phyloP scores from a whole-genome alignment of 2,797 vertebrate genomes.

The Mallotus villosus region DNA sequence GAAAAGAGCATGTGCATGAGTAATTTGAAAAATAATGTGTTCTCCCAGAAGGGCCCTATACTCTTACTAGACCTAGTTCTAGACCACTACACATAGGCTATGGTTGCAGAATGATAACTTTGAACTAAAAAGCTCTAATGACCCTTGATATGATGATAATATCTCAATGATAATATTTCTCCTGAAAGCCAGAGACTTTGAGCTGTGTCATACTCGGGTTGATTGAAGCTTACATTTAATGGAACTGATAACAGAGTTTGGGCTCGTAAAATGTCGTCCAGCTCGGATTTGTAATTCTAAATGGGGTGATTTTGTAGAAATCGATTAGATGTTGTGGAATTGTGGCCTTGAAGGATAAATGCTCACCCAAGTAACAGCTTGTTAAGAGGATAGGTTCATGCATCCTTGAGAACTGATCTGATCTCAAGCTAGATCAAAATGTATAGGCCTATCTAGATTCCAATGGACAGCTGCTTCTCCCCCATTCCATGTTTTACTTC shows the following conservation, averaged over 20 bases:
- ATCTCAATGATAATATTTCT: not conserved
- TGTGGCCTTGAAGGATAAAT: conserved; percentile 64
- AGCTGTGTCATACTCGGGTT: conserved; percentile 26
- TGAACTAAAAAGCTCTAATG: not conserved
- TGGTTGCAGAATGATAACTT: not conserved
- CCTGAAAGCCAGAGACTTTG: not conserved
- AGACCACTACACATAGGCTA: not conserved
- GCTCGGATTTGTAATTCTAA: conserved; percentile 53
- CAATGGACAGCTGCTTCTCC: too few relatives aligned
- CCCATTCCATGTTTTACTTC: too few relatives aligned
- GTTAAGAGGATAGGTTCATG: conserved; percentile 62
- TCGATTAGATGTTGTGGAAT: conserved; percentile 42
- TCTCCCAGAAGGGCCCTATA: conserved; percentile 25
- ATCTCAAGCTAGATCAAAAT: too few relatives aligned
- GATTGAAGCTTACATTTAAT: conserved; percentile 42
- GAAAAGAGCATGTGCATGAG: conserved; percentile 41
- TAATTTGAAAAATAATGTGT: conserved; percentile 51
- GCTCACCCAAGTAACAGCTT: conserved; percentile 69
- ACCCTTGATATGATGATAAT: not conserved
- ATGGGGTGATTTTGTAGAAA: conserved; percentile 44
- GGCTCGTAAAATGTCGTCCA: conserved; percentile 1
- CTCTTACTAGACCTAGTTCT: conserved; percentile 23
- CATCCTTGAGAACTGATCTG: conserved; percentile 69
- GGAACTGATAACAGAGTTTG: not conserved
- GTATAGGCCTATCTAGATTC: too few relatives aligned